Evolutionary conservation across 2,888 invertebrate genomes (phyloP).

Genomic region (Melanostoma scalare): DNA sequence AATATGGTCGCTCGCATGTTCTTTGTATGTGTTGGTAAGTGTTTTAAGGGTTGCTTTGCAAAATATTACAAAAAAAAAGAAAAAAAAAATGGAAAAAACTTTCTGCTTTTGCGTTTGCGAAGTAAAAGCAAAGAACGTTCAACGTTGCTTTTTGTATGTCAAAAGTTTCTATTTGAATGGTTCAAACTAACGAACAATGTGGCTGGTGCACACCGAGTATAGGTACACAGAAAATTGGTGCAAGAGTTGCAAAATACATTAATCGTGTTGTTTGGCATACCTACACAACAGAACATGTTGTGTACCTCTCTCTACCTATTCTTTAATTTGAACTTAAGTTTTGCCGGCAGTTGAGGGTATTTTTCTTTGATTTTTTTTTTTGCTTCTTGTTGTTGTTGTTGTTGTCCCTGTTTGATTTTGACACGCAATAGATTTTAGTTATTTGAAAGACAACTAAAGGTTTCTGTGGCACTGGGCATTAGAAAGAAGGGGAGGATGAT

Average conservation of each 20-base stretch:
- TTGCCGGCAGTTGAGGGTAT: constrained; percentile 30
- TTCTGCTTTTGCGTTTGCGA: constrained; percentile 49
- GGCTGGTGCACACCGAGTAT: too few relatives aligned
- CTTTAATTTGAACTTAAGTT: constrained; percentile 23
- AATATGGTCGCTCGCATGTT: constrained; percentile 40
- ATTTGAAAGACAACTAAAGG: constrained; percentile 19
- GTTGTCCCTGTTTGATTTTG: constrained; percentile 2
- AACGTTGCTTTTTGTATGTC: constrained; percentile 16
- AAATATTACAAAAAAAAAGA: constrained; percentile 4
- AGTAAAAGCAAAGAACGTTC: constrained; percentile 11
- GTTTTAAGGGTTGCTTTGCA: constrained; percentile 54
- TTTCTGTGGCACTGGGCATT: not conserved
- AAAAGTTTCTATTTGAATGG: constrained; percentile 13
- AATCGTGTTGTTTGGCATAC: constrained; percentile 7
- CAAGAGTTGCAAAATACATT: not conserved
- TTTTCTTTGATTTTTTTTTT: constrained; percentile 32
- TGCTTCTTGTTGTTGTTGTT: not conserved
- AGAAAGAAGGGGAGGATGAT: not conserved
- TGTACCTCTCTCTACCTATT: constrained; percentile 8
- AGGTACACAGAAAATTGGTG: too few relatives aligned
- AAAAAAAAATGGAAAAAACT: too few relatives aligned
- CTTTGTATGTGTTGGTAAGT: constrained; percentile 28
- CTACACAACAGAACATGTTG: not conserved
- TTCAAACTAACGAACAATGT: too few relatives aligned
- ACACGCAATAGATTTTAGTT: constrained; percentile 40